These are phyloP conservation scores for Agraylea sexmaculata DNA, from an alignment of 1,140 invertebrate species.

Conservation along the genomic window DNA sequence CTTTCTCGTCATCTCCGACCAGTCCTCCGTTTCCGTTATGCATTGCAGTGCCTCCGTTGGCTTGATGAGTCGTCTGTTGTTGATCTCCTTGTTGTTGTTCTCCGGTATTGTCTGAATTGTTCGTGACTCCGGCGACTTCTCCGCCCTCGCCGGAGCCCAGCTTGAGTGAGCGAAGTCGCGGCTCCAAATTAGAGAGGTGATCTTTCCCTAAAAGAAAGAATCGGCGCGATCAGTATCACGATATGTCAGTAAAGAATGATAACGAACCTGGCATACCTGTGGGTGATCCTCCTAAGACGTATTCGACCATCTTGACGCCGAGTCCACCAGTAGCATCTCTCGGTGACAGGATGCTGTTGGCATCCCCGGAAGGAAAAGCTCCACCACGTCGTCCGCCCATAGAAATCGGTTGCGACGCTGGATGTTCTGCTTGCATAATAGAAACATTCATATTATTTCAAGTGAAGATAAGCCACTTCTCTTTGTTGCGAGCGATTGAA, in stretches of 20 bases:
- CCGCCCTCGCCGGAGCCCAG: constrained; percentile 38
- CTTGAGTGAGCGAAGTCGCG: constrained; percentile 58
- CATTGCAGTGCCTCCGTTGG: constrained; percentile 32
- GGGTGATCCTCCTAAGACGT: constrained; percentile 84
- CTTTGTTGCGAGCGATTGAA: no score
- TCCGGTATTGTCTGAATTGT: constrained; percentile 44
- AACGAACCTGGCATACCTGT: constrained; percentile 44
- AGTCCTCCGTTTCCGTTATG: constrained; percentile 66
- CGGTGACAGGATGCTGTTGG: constrained; percentile 51
- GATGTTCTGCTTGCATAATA: constrained; percentile 49
- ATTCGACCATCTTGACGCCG: constrained; percentile 97
- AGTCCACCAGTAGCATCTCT: constrained; percentile 67
- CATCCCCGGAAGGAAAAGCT: constrained; percentile 41
- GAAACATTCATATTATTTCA: constrained; percentile 16
- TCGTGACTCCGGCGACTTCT: constrained; percentile 26
- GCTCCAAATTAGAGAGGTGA: constrained; percentile 47
- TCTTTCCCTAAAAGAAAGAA: constrained; percentile 43
- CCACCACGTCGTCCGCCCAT: constrained; percentile 52
- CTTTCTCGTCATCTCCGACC: constrained; percentile 69
- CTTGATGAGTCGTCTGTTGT: constrained; percentile 40
- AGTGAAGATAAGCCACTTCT: no score
- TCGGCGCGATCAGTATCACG: no score
- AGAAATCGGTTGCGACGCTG: constrained; percentile 61
- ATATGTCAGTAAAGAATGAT: no score
- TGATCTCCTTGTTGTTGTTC: constrained; percentile 57